A percentile compares a stretch with the other conserved stretches of the same genome.
These are phyloP conservation scores for Sussaba pulchella DNA, from an alignment of 2,888 invertebrate genomes.

Conservation along the genomic window DNA sequence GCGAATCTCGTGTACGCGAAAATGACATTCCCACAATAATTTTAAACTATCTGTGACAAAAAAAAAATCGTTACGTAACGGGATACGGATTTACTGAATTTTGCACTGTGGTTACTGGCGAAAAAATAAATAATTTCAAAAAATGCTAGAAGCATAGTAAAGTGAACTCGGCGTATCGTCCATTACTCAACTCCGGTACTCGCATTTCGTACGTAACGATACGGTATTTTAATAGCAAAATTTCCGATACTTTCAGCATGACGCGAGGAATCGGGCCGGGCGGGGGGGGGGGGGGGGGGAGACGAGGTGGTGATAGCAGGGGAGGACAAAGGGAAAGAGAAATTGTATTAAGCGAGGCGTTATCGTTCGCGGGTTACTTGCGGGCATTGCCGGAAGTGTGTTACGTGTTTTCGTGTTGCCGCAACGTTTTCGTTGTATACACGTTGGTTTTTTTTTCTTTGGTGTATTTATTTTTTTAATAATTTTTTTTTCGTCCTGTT, in stretches of 20 bases:
- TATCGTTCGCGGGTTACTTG: slow-evolving; percentile 61
- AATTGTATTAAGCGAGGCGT: slow-evolving; percentile 65
- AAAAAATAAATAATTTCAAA: background rate
- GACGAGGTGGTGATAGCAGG: background rate
- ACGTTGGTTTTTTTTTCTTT: slow-evolving; percentile 25
- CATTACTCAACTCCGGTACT: slow-evolving; percentile 21
- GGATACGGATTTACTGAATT: background rate
- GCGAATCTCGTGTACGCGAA: no score
- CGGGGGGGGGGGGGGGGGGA: background rate
- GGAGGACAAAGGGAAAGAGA: slow-evolving; percentile 28
- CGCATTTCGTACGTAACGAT: slow-evolving; percentile 35
- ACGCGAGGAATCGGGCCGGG: background rate
- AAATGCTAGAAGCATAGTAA: background rate
- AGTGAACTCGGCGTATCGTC: background rate
- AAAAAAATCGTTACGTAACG: no score
- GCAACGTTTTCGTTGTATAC: slow-evolving; percentile 42
- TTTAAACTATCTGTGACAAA: no score
- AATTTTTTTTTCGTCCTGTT: slow-evolving; percentile 24
- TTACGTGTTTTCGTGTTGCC: slow-evolving; percentile 43
- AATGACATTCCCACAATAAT: no score
- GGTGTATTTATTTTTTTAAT: no score
- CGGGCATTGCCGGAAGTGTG: slow-evolving; percentile 54
- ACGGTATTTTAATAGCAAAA: slow-evolving; percentile 39
- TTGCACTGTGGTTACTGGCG: background rate
- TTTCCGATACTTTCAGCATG: slow-evolving; percentile 44